Evolutionary conservation across 2,888 invertebrate species (phyloP), one percentile per base, ranked within the genome.

Genomic region (Agrypnus murinus): DNA sequence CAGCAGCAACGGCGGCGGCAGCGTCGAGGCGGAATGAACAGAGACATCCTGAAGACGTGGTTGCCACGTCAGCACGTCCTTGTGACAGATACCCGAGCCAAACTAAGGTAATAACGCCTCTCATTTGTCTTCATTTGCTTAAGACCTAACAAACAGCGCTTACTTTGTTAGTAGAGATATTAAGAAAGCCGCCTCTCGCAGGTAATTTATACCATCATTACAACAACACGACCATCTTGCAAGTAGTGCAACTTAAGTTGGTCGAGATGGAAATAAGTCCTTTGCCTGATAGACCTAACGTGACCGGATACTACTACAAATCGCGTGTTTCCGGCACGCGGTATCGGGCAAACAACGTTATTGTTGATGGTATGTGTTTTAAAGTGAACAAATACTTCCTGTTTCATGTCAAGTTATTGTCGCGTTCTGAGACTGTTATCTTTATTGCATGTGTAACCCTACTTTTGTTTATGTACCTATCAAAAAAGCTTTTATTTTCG

Each of bases 101-200:
- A 82, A 83, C 84, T 81, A 82, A 84, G 84, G 84, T 84, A 84
- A 84, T 84, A 84, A 84, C 81, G 83, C 80, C 80, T 78, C 81
- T 82, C 83, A 83, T 85, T 84, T 83, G 83, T 85, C 84, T 85
- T 85, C 82, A 85, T 85, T 84, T 84, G 83, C 84, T 81, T 82
- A 82, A 82, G 80, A 83, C 81, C 77, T 75, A 78, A 77, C 79
- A 78, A 78, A 78, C 77, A 77, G 71, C 79, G 75, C 71, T 77
- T 77, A 75, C 76, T 78, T 78, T 77, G 74, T 76, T 76, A 74
- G 75, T 71, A 67, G 75, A 75, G 77, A 78, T 78, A 79, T 80
- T 80, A 78, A 77, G 79, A 78, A 77, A 73, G 72, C 69, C 66
- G 67, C 69, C 68, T 64, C 72, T 72, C 50, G 66, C 57, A 72